These are phyloP conservation scores for Tinea trinotella DNA, from an alignment of 2,888 invertebrate species.

Conservation along the genomic window DNA sequence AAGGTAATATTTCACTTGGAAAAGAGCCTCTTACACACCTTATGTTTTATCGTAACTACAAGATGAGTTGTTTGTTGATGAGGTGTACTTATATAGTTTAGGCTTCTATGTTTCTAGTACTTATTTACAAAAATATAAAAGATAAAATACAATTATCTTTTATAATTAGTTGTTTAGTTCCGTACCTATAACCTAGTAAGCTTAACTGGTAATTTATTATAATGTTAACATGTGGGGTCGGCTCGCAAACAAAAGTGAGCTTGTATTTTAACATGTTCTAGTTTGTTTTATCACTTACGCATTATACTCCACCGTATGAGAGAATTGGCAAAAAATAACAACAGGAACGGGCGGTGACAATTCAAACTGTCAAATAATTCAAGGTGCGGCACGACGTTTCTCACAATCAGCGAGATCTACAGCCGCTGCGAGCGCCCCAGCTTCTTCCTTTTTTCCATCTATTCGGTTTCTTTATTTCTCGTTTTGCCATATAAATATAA, in stretches of 20 bases:
- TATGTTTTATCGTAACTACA: slow-evolving; percentile 21
- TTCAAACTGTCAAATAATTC: slow-evolving; percentile 65
- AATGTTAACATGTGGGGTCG: slow-evolving; percentile 36
- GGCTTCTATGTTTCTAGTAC: background rate
- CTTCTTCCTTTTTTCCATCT: slow-evolving; percentile 41
- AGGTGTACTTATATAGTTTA: slow-evolving; percentile 6
- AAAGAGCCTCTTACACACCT: slow-evolving; percentile 38
- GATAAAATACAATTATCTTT: too few species aligned
- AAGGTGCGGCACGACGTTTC: slow-evolving; percentile 55
- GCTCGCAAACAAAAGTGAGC: slow-evolving; percentile 37
- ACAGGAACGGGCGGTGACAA: slow-evolving; percentile 49
- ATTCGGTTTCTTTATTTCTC: slow-evolving; percentile 63
- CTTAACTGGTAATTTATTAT: slow-evolving; percentile 36
- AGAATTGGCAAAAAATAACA: slow-evolving; percentile 44
- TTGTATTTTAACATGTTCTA: slow-evolving; percentile 35
- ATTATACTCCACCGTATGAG: slow-evolving; percentile 35
- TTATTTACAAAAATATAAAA: background rate
- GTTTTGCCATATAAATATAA: slow-evolving; percentile 63
- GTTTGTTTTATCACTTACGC: slow-evolving; percentile 45
- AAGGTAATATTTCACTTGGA: slow-evolving; percentile 46
- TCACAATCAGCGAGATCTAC: slow-evolving; percentile 66
- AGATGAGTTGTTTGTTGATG: slow-evolving; percentile 9
- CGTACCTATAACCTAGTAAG: slow-evolving; percentile 22
- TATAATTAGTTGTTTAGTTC: background rate
- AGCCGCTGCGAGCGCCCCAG: slow-evolving; percentile 37